Conservation (phyloP, 2,797 vertebrate species). For the Gambelia wislizenii region DNA sequence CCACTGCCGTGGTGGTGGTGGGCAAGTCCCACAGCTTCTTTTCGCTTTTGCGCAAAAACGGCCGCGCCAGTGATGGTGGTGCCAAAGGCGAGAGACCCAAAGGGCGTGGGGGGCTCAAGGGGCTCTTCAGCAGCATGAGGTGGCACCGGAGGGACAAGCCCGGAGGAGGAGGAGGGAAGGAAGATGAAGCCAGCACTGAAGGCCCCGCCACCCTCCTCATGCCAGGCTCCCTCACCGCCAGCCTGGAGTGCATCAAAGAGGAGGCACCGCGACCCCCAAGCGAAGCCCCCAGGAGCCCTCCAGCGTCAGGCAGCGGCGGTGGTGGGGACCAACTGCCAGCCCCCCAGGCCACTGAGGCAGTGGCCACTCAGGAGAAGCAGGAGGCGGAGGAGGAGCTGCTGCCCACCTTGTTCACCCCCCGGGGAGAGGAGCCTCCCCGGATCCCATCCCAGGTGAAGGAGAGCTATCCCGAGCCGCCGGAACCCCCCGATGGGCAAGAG, state of each 20-base stretch:
- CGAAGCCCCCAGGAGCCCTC: too few species aligned
- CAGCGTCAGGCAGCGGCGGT: background rate
- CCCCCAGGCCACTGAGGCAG: background rate
- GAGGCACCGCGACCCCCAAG: conserved; percentile 80
- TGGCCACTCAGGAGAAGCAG: background rate
- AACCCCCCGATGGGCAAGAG: conserved; percentile 63
- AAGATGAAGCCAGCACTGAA: conserved; percentile 79
- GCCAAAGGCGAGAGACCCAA: conserved; percentile 83
- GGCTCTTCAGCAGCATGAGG: conserved; percentile 93
- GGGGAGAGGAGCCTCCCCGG: background rate
- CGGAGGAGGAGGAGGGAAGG: conserved; percentile 60
- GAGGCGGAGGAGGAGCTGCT: background rate
- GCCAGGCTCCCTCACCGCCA: conserved; percentile 82
- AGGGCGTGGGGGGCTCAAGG: conserved; percentile 86
- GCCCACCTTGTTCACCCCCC: fast-evolving
- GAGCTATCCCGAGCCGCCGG: conserved; percentile 54
- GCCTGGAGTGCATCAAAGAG: conserved; percentile 83
- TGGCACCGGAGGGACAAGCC: conserved; percentile 89
- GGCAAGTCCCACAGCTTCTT: conserved; percentile 97
- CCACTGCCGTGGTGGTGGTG: conserved; percentile 77
- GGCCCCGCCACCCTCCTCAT: conserved; percentile 74
- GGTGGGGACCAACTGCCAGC: background rate
- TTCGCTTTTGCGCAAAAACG: conserved; percentile 90
- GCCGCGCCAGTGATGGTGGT: conserved; percentile 78
- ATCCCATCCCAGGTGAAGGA: conserved; percentile 52